A percentile compares a stretch with the other conserved stretches of the same genome.
These are phyloP conservation scores for Zosterops borbonicus DNA, from an alignment of 2,113 vertebrate species.

Conservation along the genomic window DNA sequence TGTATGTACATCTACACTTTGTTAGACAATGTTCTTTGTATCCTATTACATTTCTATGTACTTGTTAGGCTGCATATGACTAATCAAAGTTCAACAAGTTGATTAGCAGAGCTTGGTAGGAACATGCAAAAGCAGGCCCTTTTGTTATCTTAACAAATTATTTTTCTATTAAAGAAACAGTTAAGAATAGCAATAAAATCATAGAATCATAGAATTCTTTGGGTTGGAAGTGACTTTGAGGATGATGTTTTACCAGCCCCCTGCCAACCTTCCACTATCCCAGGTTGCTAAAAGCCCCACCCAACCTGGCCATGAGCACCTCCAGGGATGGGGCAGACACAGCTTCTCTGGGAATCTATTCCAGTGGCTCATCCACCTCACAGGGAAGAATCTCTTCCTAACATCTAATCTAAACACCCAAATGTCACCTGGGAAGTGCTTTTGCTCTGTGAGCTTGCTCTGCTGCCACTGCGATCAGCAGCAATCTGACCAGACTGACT, in stretches of 20 bases:
- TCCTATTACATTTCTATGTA: neutral
- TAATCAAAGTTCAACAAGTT: neutral
- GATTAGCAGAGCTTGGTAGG: neutral
- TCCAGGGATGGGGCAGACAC: neutral
- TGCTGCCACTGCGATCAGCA: neutral
- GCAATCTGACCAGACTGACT: neutral
- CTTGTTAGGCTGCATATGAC: neutral
- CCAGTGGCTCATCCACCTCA: neutral
- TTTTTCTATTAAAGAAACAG: conserved; percentile 55
- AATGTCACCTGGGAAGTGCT: neutral
- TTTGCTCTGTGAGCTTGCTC: neutral
- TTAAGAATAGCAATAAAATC: conserved; percentile 1
- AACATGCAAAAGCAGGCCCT: neutral
- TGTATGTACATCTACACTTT: neutral
- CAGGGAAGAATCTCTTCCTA: neutral
- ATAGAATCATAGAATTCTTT: neutral
- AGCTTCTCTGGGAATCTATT: neutral
- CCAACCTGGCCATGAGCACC: neutral
- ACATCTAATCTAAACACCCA: neutral
- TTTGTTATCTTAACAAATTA: neutral
- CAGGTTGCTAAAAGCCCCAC: neutral
- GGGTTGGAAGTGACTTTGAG: neutral
- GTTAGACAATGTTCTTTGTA: neutral
- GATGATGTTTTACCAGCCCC: neutral
- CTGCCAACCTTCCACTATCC: no score